Percentiles rank a stretch among this genome's conserved stretches.
Conservation (phyloP, 2,888 invertebrate genomes). For the Drosophila percnosoma region DNA sequence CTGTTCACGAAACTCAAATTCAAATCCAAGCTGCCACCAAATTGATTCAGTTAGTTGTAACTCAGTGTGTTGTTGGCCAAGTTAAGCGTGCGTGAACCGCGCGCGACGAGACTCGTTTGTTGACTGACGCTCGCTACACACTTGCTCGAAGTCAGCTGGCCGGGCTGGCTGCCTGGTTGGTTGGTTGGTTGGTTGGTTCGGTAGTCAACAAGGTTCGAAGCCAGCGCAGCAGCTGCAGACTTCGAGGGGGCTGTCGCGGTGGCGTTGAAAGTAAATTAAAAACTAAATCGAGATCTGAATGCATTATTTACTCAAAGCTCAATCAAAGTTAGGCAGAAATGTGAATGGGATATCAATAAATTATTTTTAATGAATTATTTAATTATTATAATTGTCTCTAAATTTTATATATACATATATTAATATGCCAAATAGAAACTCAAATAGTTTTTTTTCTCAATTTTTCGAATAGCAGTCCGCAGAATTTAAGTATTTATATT, state of each 20-base stretch:
- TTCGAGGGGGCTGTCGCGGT: slow-evolving; percentile 15
- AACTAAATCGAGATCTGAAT: slow-evolving; percentile 28
- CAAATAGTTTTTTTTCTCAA: neutral
- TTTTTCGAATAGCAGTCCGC: neutral
- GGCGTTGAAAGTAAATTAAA: slow-evolving; percentile 41
- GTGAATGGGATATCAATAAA: neutral
- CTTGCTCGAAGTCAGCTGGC: slow-evolving; percentile 50
- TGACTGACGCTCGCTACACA: slow-evolving; percentile 46
- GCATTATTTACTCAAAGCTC: slow-evolving; percentile 7
- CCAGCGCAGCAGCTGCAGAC: slow-evolving; percentile 14
- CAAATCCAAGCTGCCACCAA: slow-evolving; percentile 21
- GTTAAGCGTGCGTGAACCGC: slow-evolving; percentile 48
- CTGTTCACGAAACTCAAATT: slow-evolving; percentile 27
- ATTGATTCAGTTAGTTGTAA: slow-evolving; percentile 18
- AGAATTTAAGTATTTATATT: neutral
- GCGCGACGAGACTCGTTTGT: slow-evolving; percentile 67
- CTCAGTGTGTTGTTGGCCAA: slow-evolving; percentile 16
- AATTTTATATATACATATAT: neutral
- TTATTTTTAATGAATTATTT: neutral
- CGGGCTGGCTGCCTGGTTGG: slow-evolving; percentile 4
- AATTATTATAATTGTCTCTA: neutral
- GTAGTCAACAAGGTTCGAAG: slow-evolving; percentile 29
- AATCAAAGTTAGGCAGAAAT: too few relatives aligned
- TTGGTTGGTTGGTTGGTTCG: neutral
- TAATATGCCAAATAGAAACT: neutral